Conservation (phyloP, 2,888 invertebrate species). For the Sphecodes monilicornis region DNA sequence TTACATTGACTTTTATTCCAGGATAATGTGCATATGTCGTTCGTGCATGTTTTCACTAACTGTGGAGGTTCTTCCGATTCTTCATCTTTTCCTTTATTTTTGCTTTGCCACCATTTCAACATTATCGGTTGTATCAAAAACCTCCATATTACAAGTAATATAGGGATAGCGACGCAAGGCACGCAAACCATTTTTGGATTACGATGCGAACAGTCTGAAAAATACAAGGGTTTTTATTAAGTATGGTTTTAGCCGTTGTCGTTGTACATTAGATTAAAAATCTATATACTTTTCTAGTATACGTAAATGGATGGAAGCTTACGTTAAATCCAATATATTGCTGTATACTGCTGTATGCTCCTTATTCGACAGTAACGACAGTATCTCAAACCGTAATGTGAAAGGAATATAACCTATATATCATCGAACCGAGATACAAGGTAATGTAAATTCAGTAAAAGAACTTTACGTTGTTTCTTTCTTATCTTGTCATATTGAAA, state of each 20-base stretch:
- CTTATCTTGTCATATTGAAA: background rate
- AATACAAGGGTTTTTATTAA: constrained; percentile 4
- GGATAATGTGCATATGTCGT: constrained; percentile 79
- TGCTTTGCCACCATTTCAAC: constrained; percentile 93
- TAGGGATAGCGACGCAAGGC: constrained; percentile 94
- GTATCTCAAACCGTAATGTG: background rate
- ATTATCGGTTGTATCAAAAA: constrained; percentile 93
- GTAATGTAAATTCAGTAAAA: background rate
- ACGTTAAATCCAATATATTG: constrained; percentile 3
- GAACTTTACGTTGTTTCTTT: background rate
- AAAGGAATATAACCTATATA: constrained; percentile 39
- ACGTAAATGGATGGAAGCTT: background rate
- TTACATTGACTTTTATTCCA: constrained; percentile 73
- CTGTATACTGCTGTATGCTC: background rate
- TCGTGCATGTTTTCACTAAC: constrained; percentile 80
- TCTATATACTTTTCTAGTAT: background rate
- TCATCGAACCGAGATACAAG: background rate
- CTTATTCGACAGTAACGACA: background rate
- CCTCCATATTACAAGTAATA: constrained; percentile 93
- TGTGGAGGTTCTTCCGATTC: constrained; percentile 73
- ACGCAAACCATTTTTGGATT: constrained; percentile 90
- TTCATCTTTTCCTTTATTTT: constrained; percentile 87
- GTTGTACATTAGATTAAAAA: background rate
- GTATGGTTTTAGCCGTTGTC: background rate
- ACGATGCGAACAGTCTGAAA: constrained; percentile 5